A percentile compares a stretch with the other conserved stretches of the same genome.
Conservation (phyloP, 1,140 invertebrate species). For the Brachionus asplanchnoidis region DNA sequence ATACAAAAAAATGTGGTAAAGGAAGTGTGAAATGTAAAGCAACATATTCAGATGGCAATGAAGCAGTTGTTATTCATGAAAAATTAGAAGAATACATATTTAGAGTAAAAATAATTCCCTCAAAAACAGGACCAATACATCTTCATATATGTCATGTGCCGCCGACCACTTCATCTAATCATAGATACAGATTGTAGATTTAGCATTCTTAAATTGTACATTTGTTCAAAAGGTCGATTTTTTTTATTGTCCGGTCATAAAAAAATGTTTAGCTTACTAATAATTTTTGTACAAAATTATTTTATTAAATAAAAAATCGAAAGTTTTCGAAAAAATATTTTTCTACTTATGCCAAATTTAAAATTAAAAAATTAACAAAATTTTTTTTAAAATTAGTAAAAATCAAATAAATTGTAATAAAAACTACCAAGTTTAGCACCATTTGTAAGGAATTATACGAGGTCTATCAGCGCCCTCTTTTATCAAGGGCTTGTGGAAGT, state of each 20-base stretch:
- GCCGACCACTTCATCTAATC: not conserved
- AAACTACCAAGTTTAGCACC: not conserved
- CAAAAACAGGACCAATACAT: slow-evolving; percentile 31
- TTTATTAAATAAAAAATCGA: not conserved
- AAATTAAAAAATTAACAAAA: not conserved
- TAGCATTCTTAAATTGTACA: not conserved
- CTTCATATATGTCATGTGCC: not conserved
- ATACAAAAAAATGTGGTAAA: slow-evolving; percentile 26
- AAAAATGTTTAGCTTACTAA: not conserved
- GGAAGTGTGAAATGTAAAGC: slow-evolving; percentile 4
- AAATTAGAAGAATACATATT: slow-evolving; percentile 35
- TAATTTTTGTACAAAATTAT: not conserved
- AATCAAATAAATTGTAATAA: not conserved
- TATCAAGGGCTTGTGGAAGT: slow-evolving; percentile 96
- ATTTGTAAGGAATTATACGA: slow-evolving; percentile 34
- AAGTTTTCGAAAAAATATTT: not conserved
- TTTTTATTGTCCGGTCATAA: not conserved
- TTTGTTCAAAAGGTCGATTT: not conserved
- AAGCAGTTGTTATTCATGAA: not conserved
- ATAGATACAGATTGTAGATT: not conserved
- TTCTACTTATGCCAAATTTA: not conserved
- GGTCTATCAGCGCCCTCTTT: slow-evolving; percentile 93
- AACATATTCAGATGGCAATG: slow-evolving; percentile 7
- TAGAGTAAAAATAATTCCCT: not conserved
- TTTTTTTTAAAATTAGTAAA: not conserved